A percentile compares a stretch with the other conserved stretches of the same genome.
These are phyloP conservation scores for Fragum whitleyi DNA, from an alignment of 2,888 invertebrate genomes.

Conservation along the genomic window DNA sequence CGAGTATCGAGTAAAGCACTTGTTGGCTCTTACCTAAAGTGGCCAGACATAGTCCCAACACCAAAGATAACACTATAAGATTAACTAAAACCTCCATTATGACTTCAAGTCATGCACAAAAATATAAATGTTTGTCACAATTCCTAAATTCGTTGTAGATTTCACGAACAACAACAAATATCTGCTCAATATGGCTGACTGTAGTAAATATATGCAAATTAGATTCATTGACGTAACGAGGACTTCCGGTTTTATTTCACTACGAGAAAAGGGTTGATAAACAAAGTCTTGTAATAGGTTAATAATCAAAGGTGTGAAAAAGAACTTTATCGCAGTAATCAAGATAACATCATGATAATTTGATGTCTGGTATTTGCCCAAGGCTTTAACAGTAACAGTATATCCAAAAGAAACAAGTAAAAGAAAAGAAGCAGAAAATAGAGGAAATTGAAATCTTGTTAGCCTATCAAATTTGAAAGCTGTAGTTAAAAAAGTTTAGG, in stretches of 20 bases:
- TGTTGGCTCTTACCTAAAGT: constrained; percentile 49
- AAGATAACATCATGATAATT: no score
- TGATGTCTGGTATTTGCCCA: no score
- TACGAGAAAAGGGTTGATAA: constrained; percentile 1
- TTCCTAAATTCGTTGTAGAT: constrained; percentile 31
- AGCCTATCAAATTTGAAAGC: no score
- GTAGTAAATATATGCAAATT: constrained; percentile 72
- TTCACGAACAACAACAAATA: constrained; percentile 27
- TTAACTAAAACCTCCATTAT: constrained; percentile 40
- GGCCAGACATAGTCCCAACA: constrained; percentile 38
- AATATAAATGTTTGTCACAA: background rate
- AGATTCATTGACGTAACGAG: constrained; percentile 71
- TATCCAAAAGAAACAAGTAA: no score
- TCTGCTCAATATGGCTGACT: constrained; percentile 71
- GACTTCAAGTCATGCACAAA: constrained; percentile 40
- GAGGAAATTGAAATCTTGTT: no score
- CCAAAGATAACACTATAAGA: constrained; percentile 20
- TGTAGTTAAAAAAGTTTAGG: no score
- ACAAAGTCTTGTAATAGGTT: no score
- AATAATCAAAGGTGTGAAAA: no score
- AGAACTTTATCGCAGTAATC: no score
- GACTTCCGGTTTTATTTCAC: constrained; percentile 57
- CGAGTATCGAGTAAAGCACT: no score
- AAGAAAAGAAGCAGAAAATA: no score
- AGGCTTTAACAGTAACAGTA: no score